Percentiles rank a stretch among this genome's conserved stretches.
Evolutionary conservation across 1,140 invertebrate species (phyloP).

Genomic region (Trichonephila inaurata): DNA sequence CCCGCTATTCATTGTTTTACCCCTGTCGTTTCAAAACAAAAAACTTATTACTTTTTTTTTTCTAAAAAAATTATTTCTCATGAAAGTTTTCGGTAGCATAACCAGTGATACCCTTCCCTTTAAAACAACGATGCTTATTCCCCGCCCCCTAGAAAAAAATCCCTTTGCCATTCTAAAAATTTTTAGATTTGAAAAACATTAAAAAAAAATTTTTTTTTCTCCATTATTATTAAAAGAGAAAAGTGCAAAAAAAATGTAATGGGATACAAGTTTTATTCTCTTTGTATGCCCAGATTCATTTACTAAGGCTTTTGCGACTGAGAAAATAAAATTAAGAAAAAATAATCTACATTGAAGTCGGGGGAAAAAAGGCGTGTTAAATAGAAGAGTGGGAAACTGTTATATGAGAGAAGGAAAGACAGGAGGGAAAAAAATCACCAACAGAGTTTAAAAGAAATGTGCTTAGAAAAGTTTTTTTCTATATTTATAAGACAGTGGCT

Average conservation of each 20-base stretch:
- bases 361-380: constrained; percentile 1
- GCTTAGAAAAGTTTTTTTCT: background rate
- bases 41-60: background rate
- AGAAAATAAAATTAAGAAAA: constrained; percentile 47
- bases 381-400: constrained; percentile 13
- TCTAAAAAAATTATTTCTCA: background rate
- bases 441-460: background rate
- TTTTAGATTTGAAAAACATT: background rate
- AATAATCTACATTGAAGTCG: constrained; percentile 31
- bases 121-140: background rate
- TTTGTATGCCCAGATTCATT: constrained; percentile 66
- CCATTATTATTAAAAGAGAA: background rate
- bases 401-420: background rate
- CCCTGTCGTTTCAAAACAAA: constrained; percentile 48
- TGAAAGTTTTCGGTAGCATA: background rate
- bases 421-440: background rate
- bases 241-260: background rate
- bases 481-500: background rate
- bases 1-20: constrained; percentile 48
- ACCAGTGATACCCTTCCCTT: constrained; percentile 11
- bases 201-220: constrained; percentile 17
- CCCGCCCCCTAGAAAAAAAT: background rate
- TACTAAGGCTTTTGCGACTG: background rate
- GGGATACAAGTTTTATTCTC: constrained; percentile 51
- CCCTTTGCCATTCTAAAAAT: background rate